Evolutionary conservation across 2,113 vertebrate genomes (phyloP), one percentile per base, ranked within the genome.

Genomic region (Ctenomys sociabilis): DNA sequence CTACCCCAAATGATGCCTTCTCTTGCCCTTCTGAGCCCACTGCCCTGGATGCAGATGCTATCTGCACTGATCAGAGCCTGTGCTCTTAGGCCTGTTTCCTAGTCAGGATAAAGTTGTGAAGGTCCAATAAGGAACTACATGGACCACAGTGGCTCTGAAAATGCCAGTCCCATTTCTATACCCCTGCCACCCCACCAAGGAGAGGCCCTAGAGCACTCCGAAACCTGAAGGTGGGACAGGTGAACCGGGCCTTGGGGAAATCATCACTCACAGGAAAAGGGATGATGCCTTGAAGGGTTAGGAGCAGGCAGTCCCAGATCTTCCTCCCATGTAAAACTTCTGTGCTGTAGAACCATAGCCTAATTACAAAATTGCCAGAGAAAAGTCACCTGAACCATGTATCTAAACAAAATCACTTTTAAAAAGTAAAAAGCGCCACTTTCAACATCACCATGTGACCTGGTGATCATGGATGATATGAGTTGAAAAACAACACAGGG

Each of bases 71-170:
- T 37, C 80, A 21, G 12, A 90, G 72, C 63, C 37, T 26, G 57
- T 43, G 17, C 22, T 32, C n/a, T 14, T n/a, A 61, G 40, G 75
- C 43, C 83, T 54, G 70, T 77, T 4, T 24, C 7, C 83, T 10
- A 2, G 16, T 11, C 49, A 63, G 59, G 5, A 59, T 3, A 4
- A 28, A 35, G 66, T 19, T 16, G 24, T 35, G 57, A 57, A 68
- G 37, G 57, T 1, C 75, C 70, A 24, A 1, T 0, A 32, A 12
- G 40, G 28, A 10, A 3, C 16, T 1, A 8, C 1, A 0, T 0
- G 7, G 32, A 43, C 35, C 40, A 4, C 64, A 49, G 0, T 0
- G 77, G 37, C 83, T 85, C 83, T 70, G 37, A 37, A 12, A n/a
- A 40, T 9, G 45, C 92, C 66, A 28, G 32, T 4, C 43, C 73